Evolutionary conservation across 2,888 invertebrate species (phyloP).

Genomic region (Empis livida): DNA sequence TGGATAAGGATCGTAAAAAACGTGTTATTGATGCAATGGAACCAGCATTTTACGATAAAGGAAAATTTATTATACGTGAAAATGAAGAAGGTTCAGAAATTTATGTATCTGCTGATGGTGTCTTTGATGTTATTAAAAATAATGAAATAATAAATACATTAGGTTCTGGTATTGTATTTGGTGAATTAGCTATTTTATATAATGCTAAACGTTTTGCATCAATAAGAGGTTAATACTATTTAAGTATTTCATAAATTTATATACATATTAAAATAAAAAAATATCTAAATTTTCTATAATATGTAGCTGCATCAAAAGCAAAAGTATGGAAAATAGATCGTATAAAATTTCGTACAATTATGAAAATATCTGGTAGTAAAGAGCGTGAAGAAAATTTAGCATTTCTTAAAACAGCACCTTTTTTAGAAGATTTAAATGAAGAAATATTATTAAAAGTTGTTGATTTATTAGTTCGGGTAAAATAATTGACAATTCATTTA

Average conservation of each 20-base stretch:
- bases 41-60: constrained; percentile 50
- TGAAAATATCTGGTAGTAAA: constrained; percentile 73
- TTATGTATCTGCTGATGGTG: constrained; percentile 75
- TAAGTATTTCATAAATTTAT: not conserved
- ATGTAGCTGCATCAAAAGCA: constrained; percentile 62
- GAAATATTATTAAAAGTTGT: constrained; percentile 69
- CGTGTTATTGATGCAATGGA: constrained; percentile 77
- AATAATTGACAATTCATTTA: constrained; percentile 14
- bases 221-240: constrained; percentile 53
- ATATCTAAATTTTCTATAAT: constrained; percentile 12
- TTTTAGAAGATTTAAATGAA: constrained; percentile 56
- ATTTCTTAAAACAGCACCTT: constrained; percentile 69
- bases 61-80: constrained; percentile 62
- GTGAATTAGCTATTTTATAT: constrained; percentile 87
- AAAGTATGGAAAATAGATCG: constrained; percentile 83
- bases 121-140: constrained; percentile 73
- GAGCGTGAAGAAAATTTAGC: constrained; percentile 73
- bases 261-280: not conserved
- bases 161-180: constrained; percentile 71
- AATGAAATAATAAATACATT: constrained; percentile 65
- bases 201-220: constrained; percentile 85
- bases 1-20: constrained; percentile 57
- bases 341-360: constrained; percentile 74
- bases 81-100: constrained; percentile 77
- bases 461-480: constrained; percentile 72